A percentile compares a stretch with the other conserved stretches of the same genome.
Evolutionary conservation across 2,797 vertebrate species (phyloP).

Genomic region (Gymnoscopelus microlampas): DNA sequence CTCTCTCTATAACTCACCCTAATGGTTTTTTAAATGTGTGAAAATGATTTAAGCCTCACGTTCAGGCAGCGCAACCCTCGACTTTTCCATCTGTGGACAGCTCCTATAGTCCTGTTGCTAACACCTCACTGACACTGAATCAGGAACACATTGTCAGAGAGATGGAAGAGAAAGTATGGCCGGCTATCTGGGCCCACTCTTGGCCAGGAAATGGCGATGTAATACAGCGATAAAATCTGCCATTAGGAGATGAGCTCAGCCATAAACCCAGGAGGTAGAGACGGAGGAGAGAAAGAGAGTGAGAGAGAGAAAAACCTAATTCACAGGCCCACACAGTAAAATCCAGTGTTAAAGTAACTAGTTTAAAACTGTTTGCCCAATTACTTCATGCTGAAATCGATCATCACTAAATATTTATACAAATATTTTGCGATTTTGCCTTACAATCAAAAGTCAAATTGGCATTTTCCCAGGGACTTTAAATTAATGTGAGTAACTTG

Average conservation of each 20-base stretch:
- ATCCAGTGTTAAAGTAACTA: slow-evolving; percentile 12
- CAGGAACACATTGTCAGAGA: slow-evolving; percentile 25
- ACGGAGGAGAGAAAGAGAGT: slow-evolving; percentile 19
- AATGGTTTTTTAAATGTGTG: slow-evolving; percentile 62
- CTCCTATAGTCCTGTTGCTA: slow-evolving; percentile 28
- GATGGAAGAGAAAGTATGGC: slow-evolving; percentile 24
- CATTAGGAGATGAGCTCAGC: slow-evolving; percentile 38
- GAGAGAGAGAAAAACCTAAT: slow-evolving; percentile 16
- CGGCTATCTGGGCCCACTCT: slow-evolving; percentile 20
- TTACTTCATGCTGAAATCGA: too few relatives aligned
- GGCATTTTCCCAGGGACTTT: too few relatives aligned
- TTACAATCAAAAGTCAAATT: background rate
- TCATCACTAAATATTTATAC: background rate
- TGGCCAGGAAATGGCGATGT: slow-evolving; percentile 42
- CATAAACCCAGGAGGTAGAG: slow-evolving; percentile 23
- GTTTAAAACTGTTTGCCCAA: background rate
- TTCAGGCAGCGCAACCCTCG: slow-evolving; percentile 22
- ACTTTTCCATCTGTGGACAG: slow-evolving; percentile 46
- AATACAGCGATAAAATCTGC: slow-evolving; percentile 31
- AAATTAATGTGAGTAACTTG: too few relatives aligned
- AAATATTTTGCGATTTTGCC: background rate
- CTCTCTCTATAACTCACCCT: slow-evolving; percentile 60
- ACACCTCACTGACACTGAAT: slow-evolving; percentile 43
- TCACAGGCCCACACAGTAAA: slow-evolving; percentile 6
- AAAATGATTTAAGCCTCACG: slow-evolving; percentile 68